Base-by-base conservation (phyloP, 30 jellyfish, hydroid and myxozoan genomes). In the Hydractinia echinata region DNA sequence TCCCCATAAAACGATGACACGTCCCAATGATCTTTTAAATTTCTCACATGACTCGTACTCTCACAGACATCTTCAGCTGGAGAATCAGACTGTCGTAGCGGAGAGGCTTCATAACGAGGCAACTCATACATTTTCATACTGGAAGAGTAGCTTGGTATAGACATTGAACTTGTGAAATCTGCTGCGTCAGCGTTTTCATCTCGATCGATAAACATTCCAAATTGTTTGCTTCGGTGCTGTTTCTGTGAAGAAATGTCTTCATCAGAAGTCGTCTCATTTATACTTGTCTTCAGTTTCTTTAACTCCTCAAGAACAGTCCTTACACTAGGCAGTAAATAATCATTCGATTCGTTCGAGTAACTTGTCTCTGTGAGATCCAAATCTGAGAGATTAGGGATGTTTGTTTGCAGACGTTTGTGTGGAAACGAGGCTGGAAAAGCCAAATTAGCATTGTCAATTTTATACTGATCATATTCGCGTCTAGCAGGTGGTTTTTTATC, bases 281-380 rank as follows among this genome's bases (percentile, higher is more conserved):
- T 64, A 13, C 51, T n/a, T 0, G 9, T 64, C 18, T 51, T 64
- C 6, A 64, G 39, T 64, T 64, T 64, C 6, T 64, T 64, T 6
- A 64, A 51, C 39, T 64, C 74, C 18, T 64, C 51, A 7, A 64
- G 18, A 7, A 64, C 74, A 44, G 74, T n/a, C 16, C 74, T 64
- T 44, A 64, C 74, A 64, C 74, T 6, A 6, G 74, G 74, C 19
- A 64, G 74, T 64, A 64, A n/a, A 13, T 64, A 51, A 64, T 64
- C 74, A 7, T 44, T n/a, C 10, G 19, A 7, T 0, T 64, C 74
- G 74, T 4, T 51, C 19, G 18, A 64, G 19, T 30, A 30, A 30
- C 44, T 30, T 30, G 2, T 30, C 44, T 30, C 44, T 30, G 44
- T 30, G 44, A 30, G 44, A 30, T 30, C 44, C 44, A 30, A 30